Percentiles rank a stretch among this genome's conserved stretches.
Evolutionary conservation across 1,140 invertebrate species (phyloP).

Genomic region (Euglossa dilemma): DNA sequence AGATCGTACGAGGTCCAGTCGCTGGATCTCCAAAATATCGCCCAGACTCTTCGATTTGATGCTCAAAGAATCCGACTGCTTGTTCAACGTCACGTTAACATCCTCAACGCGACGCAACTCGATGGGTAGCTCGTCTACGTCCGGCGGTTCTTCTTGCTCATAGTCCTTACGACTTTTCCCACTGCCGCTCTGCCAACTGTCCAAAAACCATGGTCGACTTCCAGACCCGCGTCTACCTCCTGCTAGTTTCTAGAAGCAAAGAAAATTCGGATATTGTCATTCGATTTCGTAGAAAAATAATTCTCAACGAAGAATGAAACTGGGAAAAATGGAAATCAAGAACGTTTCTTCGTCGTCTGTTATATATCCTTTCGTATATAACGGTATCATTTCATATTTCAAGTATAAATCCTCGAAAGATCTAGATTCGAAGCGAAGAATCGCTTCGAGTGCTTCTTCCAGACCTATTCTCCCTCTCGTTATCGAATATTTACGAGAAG

Average conservation of each 20-base stretch:
- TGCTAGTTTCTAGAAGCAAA: slow-evolving; percentile 86
- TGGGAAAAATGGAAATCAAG: too few species aligned
- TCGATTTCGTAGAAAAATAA: too few species aligned
- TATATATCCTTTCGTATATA: too few species aligned
- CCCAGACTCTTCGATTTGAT: slow-evolving; percentile 91
- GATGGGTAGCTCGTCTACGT: slow-evolving; percentile 91
- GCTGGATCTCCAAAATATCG: slow-evolving; percentile 89
- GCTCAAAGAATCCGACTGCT: slow-evolving; percentile 81
- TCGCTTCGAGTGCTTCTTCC: too few species aligned
- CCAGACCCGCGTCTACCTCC: slow-evolving; percentile 85
- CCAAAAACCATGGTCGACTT: slow-evolving; percentile 89
- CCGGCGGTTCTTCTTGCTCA: slow-evolving; percentile 85
- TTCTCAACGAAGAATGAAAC: too few species aligned
- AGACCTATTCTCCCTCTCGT: not conserved
- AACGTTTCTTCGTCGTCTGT: too few species aligned
- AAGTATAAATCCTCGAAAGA: not conserved
- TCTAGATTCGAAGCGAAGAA: not conserved
- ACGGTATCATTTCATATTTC: too few species aligned
- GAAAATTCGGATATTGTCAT: not conserved
- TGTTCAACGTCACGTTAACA: slow-evolving; percentile 83
- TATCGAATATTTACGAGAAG: not conserved
- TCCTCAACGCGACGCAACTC: slow-evolving; percentile 94
- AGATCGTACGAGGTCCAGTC: slow-evolving; percentile 86
- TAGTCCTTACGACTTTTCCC: slow-evolving; percentile 81
- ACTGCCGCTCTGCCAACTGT: slow-evolving; percentile 87